Base-by-base conservation (phyloP, 53 echinoderm and acorn worm species). In the Apostichopus leukothele region DNA sequence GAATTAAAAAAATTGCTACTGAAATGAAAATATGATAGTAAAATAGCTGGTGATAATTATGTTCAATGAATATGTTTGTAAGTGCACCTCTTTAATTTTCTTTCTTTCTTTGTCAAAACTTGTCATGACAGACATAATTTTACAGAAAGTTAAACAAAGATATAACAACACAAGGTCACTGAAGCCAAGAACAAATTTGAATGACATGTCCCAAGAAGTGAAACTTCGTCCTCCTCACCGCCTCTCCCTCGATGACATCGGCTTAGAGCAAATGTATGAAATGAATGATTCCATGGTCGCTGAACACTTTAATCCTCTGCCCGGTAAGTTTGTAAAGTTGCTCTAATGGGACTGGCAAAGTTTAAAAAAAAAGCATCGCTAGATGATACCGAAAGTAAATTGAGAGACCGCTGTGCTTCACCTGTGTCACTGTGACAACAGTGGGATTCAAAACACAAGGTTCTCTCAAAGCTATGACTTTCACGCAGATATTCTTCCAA, bases 131-230 rank as follows among this genome's bases (percentile, higher is more conserved):
- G 92, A 92, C 87, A 79, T 89, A 18, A 87, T 96, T 54, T 92
- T 98, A 8, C 93, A 94, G 68, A 98, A 98, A 79, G 93, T 95
- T 52, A 98, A 95, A 89, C 95, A 94, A 52, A 89, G 95, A 21
- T 98, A 94, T 85, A 91, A 94, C 90, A 98, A 96, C 90, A 93
- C 95, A 50, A 76, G 94, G 79, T 93, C 94, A 16, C 90, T 98
- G 23, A 91, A 89, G 22, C 90, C 94, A 68, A 93, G 93, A 63
- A 90, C 91, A 4, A 98, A 96, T 61, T 90, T 94, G 73, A 90
- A 94, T 9, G 93, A 93, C 60, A 98, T 98, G 98, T 92, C 94
- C 5, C 89, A 93, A 86, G 98, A 98, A 85, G 95, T 98, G 79
- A 98, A 98, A 75, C 87, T 98, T 4, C 94, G 98, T 5, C 98